These are phyloP conservation scores for Pseudocheirus occidentalis DNA, from an alignment of 2,797 vertebrate genomes.

Conservation along the genomic window DNA sequence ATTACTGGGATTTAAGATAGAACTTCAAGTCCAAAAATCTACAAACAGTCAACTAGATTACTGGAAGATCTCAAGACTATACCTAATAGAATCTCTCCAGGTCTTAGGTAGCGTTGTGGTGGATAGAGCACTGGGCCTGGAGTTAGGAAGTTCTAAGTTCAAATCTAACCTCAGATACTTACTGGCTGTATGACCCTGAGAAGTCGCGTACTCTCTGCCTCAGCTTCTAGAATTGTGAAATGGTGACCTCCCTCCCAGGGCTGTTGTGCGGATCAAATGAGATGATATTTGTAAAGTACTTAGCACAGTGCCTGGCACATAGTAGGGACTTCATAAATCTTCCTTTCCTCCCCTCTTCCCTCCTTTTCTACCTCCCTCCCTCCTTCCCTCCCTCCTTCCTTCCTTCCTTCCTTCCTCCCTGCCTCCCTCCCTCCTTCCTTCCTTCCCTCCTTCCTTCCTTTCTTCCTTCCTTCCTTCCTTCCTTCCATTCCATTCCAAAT, in stretches of 20 bases:
- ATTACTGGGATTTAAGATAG: not conserved
- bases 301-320: not conserved
- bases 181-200: not conserved
- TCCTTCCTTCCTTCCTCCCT: not conserved
- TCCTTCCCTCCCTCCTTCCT: too few species aligned
- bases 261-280: not conserved
- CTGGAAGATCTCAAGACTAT: not conserved
- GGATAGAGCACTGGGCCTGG: not conserved
- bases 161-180: not conserved
- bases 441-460: too few species aligned
- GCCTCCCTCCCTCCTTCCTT: rapidly evolving
- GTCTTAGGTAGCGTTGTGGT: not conserved
- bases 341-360: too few species aligned
- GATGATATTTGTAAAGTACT: not conserved
- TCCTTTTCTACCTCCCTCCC: not conserved
- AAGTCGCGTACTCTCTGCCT: not conserved
- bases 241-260: not conserved
- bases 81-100: not conserved
- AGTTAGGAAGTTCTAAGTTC: not conserved
- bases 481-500: not conserved
- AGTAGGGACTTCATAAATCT: too few species aligned
- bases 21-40: not conserved
- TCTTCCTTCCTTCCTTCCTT: too few species aligned
- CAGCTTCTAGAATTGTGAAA: not conserved
- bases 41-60: not conserved